Base-by-base conservation (phyloP, 2,797 vertebrate genomes). In the Malurus leucopterus region DNA sequence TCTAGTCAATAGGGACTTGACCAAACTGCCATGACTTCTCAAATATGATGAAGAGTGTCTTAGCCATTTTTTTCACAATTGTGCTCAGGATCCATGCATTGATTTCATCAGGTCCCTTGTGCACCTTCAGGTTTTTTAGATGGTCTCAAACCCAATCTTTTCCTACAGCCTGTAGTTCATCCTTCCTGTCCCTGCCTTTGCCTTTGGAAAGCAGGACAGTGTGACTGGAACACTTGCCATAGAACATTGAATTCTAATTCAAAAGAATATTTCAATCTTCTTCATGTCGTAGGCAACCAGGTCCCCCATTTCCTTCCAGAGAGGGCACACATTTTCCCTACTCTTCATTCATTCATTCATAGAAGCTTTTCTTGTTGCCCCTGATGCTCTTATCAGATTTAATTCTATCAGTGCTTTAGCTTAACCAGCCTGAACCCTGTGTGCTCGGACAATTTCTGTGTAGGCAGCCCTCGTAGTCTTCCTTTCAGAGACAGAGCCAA, bases 1-100 rank as follows among this genome's bases (percentile, higher is more conserved):
- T n/a, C 32, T 63, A 16, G 23, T 50, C 23, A 62, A 36, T 0
- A 3, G 30, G 21, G 69, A 13, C 29, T 32, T 69, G 15, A 62
- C 3, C 0, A 0, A 29, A 57, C 6, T 43, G 3, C 26, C 6
- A 4, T 4, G 17, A 43, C 22, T 67, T 53, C 54, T 72, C 26
- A 24, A 67, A 50, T 32, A 40, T 11, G 12, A 24, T 49, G 11
- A 32, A 44, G 10, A 46, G 20, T 30, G 15, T 4, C 40, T 65
- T 22, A 50, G 10, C 9, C 32, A 19, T 8, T 44, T 81, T 30
- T 53, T 32, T 34, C 6, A 63, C 11, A 12, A 14, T 17, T 46
- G 46, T 69, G 24, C 7, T 69, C 20, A 46, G 6, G 7, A 57
- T 19, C 15, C 5, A 6, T 11, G 4, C 19, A 73, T 63, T 21